Evolutionary conservation across 2,888 invertebrate species (phyloP), one percentile per base, ranked within the genome.

Genomic region (Dolichomitus sp.): DNA sequence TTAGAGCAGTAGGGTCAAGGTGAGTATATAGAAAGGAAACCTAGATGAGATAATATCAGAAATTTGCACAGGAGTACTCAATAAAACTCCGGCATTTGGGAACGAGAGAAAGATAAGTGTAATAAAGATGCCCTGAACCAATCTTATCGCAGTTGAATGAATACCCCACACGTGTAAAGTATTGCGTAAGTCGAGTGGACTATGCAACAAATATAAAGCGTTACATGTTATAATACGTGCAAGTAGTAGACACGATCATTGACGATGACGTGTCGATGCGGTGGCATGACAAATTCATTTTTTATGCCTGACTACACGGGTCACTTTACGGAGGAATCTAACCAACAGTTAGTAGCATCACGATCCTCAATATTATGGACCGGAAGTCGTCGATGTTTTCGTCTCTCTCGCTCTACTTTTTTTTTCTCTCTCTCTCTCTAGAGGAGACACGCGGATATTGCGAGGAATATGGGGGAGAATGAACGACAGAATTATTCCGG

Each of bases 401-500:
- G 12, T 27, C 33, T 61, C 69, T 65, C 59, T 72, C 40, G 33
- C 42, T 61, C 45, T 37, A 37, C 37, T 37, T 37, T 37, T 37
- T 37, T 9, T 52, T 69, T 72, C 65, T 66, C 19, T 77, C 50
- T 63, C 40, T 12, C 59, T 69, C 74, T 30, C 7, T 11, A 12
- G 33, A n/a, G 27, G 23, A 54, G 27, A 12, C 23, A 27, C 54
- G 37, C 61, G 40, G 37, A 61, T 61, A 61, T 37, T 37, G 37
- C 42, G 33, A 50, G 19, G 33, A 30, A 50, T 50, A 68, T 52
- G 42, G 68, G 50, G 48, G 76, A 72, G 80, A 70, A 37, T 9
- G 73, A 73, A 42, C 27, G 63, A 69, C 42, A 75, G 74, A 78
- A 82, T 82, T 78, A 75, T 75, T 27, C 75, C 57, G 75, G 52